Evolutionary conservation across 2,797 vertebrate species (phyloP), one percentile per base, ranked within the genome.

Genomic region (Miichthys miiuy): DNA sequence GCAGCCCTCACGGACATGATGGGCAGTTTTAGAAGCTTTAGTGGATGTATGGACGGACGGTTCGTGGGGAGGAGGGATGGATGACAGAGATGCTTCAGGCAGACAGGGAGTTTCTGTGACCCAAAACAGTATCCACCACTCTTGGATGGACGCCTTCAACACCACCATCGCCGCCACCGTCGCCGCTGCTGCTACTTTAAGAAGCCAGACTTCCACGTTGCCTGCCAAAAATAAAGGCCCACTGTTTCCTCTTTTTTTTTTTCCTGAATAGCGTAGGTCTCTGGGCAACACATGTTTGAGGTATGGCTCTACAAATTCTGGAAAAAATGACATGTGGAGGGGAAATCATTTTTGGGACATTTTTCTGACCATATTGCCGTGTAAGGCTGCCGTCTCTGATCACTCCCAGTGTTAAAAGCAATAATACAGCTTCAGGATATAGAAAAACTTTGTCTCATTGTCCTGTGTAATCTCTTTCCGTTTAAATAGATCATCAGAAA

Each of bases 181-280:
- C 2, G 12, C 57, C 51, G 34, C 79, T 57, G 48, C 72, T 55
- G 61, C 86, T 78, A 60, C 78, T 86, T 88, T 80, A 82, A 84
- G 81, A 88, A 77, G 46, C 55, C 77, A 85, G 76, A 78, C 76
- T 80, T 88, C 84, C 70, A 78, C 9, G 46, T 80, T 54, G 64
- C 20, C 75, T 61, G 70, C 83, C 84, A 84, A 81, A 86, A 88
- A 88, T 83, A 91, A 69, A 80, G 44, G 52, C 18, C 46, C 58
- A 56, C 61, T 65, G 55, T 76, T 89, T 85, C 75, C 64, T 13
- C 60, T 68, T 79, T 55, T 54, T 51, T 14, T 54, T 68, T 79
- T 79, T 46, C 52, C 50, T 38, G 30, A 75, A 64, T 56, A 63
- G 68, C 72, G 55, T 48, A 68, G 77, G 13, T 67, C 81, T 84